Percentiles rank a stretch among this genome's conserved stretches.
phyloP scores from a whole-genome alignment of 2,113 vertebrate species.

The Terrapene triunguis region DNA sequence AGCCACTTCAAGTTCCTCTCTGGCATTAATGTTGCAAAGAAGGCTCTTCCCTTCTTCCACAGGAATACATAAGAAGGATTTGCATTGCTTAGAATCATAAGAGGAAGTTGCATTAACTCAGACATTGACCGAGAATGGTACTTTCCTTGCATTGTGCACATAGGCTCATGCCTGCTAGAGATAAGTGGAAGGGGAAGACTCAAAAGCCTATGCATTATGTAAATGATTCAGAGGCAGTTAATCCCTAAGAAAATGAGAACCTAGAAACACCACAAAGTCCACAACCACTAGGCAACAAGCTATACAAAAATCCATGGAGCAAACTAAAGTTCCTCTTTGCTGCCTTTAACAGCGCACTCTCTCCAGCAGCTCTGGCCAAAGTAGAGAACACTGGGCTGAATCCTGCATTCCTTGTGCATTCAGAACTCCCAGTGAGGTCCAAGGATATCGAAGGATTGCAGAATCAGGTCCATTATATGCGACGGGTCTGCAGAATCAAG shows the following conservation, averaged over 20 bases:
- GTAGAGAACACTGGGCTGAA: neutral
- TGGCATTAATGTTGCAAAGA: neutral
- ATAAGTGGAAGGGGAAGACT: constrained; percentile 58
- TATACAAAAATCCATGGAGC: neutral
- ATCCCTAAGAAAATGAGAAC: neutral
- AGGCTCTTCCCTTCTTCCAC: constrained; percentile 14
- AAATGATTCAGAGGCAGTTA: neutral
- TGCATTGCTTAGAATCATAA: neutral
- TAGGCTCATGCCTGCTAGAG: neutral
- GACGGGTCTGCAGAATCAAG: neutral
- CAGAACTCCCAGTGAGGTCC: neutral
- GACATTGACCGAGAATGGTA: neutral
- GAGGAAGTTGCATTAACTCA: constrained; percentile 38
- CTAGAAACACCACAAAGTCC: neutral
- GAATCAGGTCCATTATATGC: neutral
- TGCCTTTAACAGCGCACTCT: neutral
- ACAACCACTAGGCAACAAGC: rapidly evolving
- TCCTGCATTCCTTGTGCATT: neutral
- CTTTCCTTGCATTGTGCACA: neutral
- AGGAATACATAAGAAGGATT: neutral
- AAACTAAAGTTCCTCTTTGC: neutral
- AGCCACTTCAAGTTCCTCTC: neutral
- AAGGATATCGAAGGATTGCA: neutral
- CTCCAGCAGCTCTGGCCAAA: neutral
- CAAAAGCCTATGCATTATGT: neutral